phyloP scores from a whole-genome alignment of 2,888 invertebrate species.

The Scaptomyza flava region DNA sequence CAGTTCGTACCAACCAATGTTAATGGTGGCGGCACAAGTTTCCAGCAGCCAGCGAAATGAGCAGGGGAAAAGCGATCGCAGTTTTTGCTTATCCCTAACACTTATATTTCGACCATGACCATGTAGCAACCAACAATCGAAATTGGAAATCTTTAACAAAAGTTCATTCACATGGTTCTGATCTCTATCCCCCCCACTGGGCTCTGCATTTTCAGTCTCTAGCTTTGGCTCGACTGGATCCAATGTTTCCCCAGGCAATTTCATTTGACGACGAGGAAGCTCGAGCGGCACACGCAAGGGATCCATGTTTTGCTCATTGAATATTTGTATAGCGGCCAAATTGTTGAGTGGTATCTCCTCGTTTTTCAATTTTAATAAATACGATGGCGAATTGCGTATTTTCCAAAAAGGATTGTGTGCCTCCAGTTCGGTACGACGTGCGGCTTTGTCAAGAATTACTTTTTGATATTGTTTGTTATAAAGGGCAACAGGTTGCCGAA shows the following conservation, averaged over 20 bases:
- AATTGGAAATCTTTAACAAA: slow-evolving; percentile 75
- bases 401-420: slow-evolving; percentile 46
- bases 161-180: slow-evolving; percentile 15
- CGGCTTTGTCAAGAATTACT: slow-evolving; percentile 9
- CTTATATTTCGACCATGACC: slow-evolving; percentile 41
- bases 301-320: slow-evolving; percentile 76
- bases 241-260: slow-evolving; percentile 12
- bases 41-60: slow-evolving; percentile 83
- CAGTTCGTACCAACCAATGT: slow-evolving; percentile 71
- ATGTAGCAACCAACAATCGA: slow-evolving; percentile 83
- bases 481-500: slow-evolving; percentile 37
- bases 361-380: slow-evolving; percentile 37
- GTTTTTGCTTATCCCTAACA: slow-evolving; percentile 54
- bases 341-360: slow-evolving; percentile 34
- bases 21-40: slow-evolving; percentile 80
- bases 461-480: slow-evolving; percentile 47
- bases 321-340: slow-evolving; percentile 66
- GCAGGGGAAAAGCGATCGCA: slow-evolving; percentile 74
- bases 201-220: not conserved
- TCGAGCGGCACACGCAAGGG: slow-evolving; percentile 61
- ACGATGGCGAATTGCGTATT: slow-evolving; percentile 29
- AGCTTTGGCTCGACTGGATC: slow-evolving; percentile 8
- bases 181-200: not conserved
- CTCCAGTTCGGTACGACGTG: slow-evolving; percentile 32
- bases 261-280: slow-evolving; percentile 69